Percentiles rank a stretch among this genome's conserved stretches.
Conservation (phyloP, 2,888 invertebrate species). For the Lycia hirtaria region DNA sequence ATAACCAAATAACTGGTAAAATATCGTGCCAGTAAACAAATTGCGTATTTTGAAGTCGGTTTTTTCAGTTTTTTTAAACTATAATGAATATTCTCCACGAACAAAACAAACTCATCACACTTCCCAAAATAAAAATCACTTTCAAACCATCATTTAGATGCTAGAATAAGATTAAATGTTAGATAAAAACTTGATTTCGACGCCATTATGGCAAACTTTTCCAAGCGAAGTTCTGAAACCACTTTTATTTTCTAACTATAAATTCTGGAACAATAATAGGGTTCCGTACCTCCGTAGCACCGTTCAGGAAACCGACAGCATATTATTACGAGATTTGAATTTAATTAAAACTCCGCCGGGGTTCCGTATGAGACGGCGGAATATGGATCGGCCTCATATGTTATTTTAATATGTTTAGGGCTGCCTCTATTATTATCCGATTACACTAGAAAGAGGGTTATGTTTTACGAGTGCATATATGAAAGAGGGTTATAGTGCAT, state of each 20-base stretch:
- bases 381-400: slow-evolving; percentile 27
- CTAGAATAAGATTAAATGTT: neutral
- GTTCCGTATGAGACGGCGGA: slow-evolving; percentile 24
- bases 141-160: slow-evolving; percentile 3
- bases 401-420: slow-evolving; percentile 23
- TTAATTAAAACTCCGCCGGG: slow-evolving; percentile 53
- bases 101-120: neutral
- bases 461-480: too few species aligned
- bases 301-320: slow-evolving; percentile 15
- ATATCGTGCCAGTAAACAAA: too few species aligned
- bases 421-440: slow-evolving; percentile 3
- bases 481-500: too few species aligned
- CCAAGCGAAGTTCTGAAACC: neutral
- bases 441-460: too few species aligned
- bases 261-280: slow-evolving; percentile 4
- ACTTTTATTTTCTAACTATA: slow-evolving; percentile 7
- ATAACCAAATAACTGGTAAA: too few species aligned
- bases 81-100: too few species aligned
- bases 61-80: too few species aligned
- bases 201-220: slow-evolving; percentile 2
- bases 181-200: neutral
- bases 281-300: slow-evolving; percentile 2
- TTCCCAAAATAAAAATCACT: slow-evolving; percentile 3
- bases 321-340: slow-evolving; percentile 42
- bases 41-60: too few species aligned